A percentile compares a stretch with the other conserved stretches of the same genome.
Conservation (phyloP, 2,797 vertebrate genomes). For the Onychomys torridus region DNA sequence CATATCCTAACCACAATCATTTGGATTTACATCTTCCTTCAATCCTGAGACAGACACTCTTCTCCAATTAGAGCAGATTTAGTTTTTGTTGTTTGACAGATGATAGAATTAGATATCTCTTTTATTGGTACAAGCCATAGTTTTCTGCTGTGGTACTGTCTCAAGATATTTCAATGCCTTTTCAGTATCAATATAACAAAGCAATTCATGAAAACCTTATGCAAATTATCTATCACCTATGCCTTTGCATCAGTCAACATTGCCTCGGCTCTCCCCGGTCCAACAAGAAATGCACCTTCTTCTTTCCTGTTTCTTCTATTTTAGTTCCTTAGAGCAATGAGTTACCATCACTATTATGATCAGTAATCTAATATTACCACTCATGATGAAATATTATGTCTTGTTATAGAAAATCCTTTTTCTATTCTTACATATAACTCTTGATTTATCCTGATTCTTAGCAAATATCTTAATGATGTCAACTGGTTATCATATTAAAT, state of each 20-base stretch:
- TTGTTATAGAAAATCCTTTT: background rate
- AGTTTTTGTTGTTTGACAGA: background rate
- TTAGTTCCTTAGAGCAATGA: background rate
- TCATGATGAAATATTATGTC: background rate
- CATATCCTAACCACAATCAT: background rate
- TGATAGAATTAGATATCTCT: background rate
- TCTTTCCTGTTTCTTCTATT: background rate
- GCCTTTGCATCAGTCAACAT: background rate
- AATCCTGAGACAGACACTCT: background rate
- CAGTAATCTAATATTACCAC: background rate
- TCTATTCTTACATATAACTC: background rate
- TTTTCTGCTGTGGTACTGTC: no score
- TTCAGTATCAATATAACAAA: background rate
- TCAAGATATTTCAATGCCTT: background rate
- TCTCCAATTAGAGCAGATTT: background rate
- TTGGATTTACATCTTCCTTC: background rate
- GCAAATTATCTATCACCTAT: background rate
- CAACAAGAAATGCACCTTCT: background rate
- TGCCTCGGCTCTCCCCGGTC: accelerated
- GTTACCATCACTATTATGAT: background rate
- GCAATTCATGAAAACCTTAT: background rate
- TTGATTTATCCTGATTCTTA: background rate
- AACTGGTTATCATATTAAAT: background rate
- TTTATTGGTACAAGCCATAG: background rate
- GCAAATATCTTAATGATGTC: background rate